Evolutionary conservation across 2,888 invertebrate species (phyloP).

Genomic region (Julus scanicus): DNA sequence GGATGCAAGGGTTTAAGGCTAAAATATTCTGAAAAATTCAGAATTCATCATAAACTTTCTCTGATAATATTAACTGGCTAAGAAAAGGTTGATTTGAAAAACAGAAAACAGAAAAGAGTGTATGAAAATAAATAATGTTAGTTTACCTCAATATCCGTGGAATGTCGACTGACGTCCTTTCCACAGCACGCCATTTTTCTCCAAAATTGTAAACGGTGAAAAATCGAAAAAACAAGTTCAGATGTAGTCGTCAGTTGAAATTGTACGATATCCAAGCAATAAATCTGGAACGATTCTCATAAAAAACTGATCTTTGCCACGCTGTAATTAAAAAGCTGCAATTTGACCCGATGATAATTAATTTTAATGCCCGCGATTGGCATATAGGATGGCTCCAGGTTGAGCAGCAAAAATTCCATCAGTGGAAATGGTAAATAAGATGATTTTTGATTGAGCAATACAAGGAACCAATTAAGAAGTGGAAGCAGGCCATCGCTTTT

Average conservation of each 20-base stretch:
- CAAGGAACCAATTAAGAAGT: neutral
- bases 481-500: too few relatives aligned
- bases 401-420: neutral
- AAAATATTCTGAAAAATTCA: constrained; percentile 87
- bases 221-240: neutral
- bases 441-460: neutral
- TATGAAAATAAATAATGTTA: neutral
- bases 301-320: neutral
- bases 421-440: neutral
- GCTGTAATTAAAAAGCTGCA: neutral
- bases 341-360: neutral
- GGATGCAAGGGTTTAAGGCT: constrained; percentile 84
- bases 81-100: too few relatives aligned
- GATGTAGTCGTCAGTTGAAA: neutral
- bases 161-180: constrained; percentile 48
- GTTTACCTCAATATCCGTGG: constrained; percentile 54
- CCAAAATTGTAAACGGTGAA: neutral
- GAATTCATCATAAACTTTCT: too few relatives aligned
- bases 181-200: constrained; percentile 10
- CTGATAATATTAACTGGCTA: too few relatives aligned
- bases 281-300: neutral
- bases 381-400: neutral
- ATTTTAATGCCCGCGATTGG: neutral
- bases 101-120: neutral
- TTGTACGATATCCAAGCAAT: neutral